Evolutionary conservation across 2,797 vertebrate genomes (phyloP), one percentile per base, ranked within the genome.

Genomic region (Euphonia xanthogaster): DNA sequence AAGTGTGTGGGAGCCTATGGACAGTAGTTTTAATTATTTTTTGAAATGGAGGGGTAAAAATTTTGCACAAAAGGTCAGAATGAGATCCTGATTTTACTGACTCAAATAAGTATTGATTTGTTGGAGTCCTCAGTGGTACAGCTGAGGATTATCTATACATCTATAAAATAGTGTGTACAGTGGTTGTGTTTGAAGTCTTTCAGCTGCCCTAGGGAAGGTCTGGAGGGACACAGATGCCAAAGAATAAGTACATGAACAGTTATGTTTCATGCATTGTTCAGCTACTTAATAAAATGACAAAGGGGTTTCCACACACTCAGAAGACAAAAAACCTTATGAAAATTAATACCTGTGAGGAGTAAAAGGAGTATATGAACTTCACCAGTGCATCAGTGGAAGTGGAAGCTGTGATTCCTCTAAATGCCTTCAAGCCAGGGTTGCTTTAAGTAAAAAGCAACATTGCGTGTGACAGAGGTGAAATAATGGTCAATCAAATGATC

Each of bases 1-100:
- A 68, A 63, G 6, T 30, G 14, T 0, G 0, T 60, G 18, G 10
- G 47, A 75, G 1, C 67, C 25, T 6, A 1, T 61, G n/a, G n/a
- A 28, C 24, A 72, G 39, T 33, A 44, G 12, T 58, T 81, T 84
- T 50, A 74, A 55, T 30, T 39, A 30, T 24, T 35, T 93, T 79
- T 78, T 81, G 6, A 80, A 94, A 71, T 9, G 5, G 12, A 61
- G 4, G 5, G 28, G 7, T 28, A 47, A 93, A 89, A 35, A 25
- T 48, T 53, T 85, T 58, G 25, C 45, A 24, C 30, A 54, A 27
- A 31, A 81, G 57, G 18, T 65, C n/a, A 81, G 33, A 62, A 50
- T 12, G 50, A n/a, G 16, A 18, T 42, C 25, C 28, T 80, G 27
- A 28, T 71, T 60, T 77, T 86, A 39, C 24, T 80, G 31, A 12